Conservation (phyloP, 2,888 invertebrate genomes). For the Heterodera filipjevi region DNA sequence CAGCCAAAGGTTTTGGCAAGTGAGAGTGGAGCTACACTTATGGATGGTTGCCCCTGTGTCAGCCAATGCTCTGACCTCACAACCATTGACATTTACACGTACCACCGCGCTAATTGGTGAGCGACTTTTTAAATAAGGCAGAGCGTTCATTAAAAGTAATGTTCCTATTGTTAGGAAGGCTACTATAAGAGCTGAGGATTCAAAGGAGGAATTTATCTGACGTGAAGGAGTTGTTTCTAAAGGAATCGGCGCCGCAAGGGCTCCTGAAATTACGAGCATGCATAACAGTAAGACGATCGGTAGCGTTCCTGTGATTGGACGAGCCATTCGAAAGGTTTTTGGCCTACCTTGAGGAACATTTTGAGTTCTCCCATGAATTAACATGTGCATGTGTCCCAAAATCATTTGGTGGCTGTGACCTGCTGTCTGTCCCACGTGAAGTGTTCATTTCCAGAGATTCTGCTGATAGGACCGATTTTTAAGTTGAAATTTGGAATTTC, state of each 20-base stretch:
- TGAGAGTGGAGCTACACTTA: conserved; percentile 7
- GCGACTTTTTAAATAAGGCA: background rate
- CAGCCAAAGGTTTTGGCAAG: background rate
- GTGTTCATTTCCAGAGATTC: background rate
- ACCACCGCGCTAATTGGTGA: background rate
- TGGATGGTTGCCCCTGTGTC: conserved; percentile 20
- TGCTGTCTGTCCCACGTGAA: background rate
- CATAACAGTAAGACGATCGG: background rate
- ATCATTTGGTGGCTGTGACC: background rate
- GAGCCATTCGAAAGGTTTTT: background rate
- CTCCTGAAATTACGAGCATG: background rate
- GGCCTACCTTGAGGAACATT: background rate
- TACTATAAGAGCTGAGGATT: background rate
- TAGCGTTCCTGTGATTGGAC: background rate
- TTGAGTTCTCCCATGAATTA: background rate
- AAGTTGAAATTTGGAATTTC: background rate
- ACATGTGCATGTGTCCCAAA: background rate
- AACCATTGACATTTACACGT: background rate
- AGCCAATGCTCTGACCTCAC: background rate
- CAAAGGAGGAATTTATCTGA: background rate
- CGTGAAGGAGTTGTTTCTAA: background rate
- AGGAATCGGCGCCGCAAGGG: background rate
- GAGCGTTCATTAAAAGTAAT: background rate
- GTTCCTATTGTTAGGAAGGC: background rate
- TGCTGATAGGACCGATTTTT: background rate